Percentiles rank a stretch among this genome's conserved stretches.
Evolutionary conservation across 2,797 vertebrate genomes (phyloP).

Genomic region (Vespertilio murinus): DNA sequence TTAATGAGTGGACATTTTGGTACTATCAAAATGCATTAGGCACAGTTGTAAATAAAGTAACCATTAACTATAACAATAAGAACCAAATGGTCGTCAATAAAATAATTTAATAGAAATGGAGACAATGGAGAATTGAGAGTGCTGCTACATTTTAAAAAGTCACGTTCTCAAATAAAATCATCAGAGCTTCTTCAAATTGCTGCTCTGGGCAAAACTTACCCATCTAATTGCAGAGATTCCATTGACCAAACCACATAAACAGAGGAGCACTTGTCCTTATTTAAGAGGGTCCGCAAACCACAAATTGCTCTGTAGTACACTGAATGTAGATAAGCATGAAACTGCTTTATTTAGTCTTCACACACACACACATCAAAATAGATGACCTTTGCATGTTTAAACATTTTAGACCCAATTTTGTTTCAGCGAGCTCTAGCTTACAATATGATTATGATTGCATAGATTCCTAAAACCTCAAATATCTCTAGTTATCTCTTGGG

Average conservation of each 20-base stretch:
- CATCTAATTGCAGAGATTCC: constrained; percentile 47
- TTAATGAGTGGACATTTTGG: constrained; percentile 80
- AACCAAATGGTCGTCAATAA: constrained; percentile 62
- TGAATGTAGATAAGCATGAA: constrained; percentile 56
- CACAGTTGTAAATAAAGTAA: constrained; percentile 77
- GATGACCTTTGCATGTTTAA: constrained; percentile 38
- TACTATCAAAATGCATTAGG: constrained; percentile 73
- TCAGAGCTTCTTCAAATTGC: constrained; percentile 43
- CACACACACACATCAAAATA: constrained; percentile 37
- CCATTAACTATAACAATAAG: constrained; percentile 63
- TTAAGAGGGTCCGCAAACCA: constrained; percentile 33
- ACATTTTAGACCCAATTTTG: constrained; percentile 41
- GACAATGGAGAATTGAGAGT: constrained; percentile 32
- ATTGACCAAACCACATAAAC: constrained; percentile 42
- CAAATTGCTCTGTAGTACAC: constrained; percentile 29
- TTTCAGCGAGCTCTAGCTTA: constrained; percentile 48
- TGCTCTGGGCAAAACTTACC: constrained; percentile 17
- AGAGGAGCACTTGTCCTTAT: constrained; percentile 45
- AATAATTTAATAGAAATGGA: constrained; percentile 51
- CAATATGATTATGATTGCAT: constrained; percentile 60
- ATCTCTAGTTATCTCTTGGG: constrained; percentile 43
- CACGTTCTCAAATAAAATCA: constrained; percentile 51
- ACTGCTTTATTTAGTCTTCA: constrained; percentile 37
- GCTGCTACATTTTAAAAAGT: constrained; percentile 36
- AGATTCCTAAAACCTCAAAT: constrained; percentile 66